phyloP scores from a whole-genome alignment of 2,113 vertebrate genomes.

The Odobenus rosmarus region DNA sequence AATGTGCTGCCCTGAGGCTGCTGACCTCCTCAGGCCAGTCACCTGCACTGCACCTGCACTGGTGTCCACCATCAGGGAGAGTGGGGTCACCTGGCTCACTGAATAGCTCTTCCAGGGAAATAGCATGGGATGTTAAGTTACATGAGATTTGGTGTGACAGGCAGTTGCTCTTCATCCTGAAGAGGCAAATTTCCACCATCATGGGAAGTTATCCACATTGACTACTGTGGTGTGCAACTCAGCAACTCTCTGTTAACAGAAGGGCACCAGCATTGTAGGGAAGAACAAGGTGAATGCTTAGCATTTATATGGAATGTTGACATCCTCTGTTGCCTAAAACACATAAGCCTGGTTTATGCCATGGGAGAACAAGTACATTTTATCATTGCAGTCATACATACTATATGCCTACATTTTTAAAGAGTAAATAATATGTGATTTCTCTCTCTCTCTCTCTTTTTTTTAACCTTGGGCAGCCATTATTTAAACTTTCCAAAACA shows the following conservation, averaged over 20 bases:
- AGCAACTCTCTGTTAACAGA: too few relatives aligned
- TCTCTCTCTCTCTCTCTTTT: neutral
- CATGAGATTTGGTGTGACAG: neutral
- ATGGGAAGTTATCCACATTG: too few relatives aligned
- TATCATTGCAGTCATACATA: accelerated
- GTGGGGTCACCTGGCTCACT: neutral
- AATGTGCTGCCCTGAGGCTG: neutral
- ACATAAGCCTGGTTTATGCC: neutral
- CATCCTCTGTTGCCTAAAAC: neutral
- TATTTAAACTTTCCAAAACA: neutral
- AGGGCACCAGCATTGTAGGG: neutral
- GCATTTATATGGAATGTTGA: neutral
- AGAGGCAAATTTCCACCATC: neutral
- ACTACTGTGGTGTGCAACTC: neutral
- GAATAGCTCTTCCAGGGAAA: neutral
- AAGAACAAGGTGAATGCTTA: neutral
- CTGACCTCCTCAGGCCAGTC: neutral
- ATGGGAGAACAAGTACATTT: accelerated
- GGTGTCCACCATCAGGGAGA: neutral
- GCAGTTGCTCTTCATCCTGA: neutral
- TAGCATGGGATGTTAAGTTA: neutral
- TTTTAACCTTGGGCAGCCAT: neutral
- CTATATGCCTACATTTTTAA: neutral
- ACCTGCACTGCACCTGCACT: accelerated
- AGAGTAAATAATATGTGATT: neutral